Conservation (phyloP, 2,797 vertebrate species). For the Hypotaenidia okinawae region DNA sequence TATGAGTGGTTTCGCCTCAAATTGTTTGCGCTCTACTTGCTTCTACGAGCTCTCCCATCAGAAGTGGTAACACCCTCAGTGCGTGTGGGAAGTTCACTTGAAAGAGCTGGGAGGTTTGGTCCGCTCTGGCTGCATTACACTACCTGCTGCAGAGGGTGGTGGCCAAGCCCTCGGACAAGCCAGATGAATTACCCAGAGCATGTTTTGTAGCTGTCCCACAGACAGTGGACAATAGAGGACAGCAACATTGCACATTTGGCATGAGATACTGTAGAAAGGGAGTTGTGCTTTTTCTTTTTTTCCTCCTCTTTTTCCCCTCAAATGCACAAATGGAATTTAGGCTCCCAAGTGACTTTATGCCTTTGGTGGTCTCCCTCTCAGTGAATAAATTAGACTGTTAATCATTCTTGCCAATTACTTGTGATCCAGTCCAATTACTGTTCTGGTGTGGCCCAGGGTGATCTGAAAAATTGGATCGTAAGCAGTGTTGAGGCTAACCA, state of each 20-base stretch:
- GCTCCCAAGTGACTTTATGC: neutral
- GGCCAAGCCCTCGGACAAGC: neutral
- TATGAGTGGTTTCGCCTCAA: neutral
- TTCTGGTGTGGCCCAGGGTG: constrained; percentile 34
- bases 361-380: constrained; percentile 6
- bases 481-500: constrained; percentile 43
- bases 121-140: neutral
- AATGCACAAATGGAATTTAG: neutral
- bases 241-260: neutral
- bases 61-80: constrained; percentile 31
- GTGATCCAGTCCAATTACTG: constrained; percentile 2
- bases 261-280: neutral
- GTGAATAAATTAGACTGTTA: constrained; percentile 44
- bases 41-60: neutral
- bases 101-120: constrained; percentile 4
- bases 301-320: neutral
- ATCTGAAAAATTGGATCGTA: constrained; percentile 21
- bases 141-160: neutral
- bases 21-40: constrained; percentile 17
- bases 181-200: neutral
- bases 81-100: neutral
- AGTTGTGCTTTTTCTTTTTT: neutral
- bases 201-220: constrained; percentile 36
- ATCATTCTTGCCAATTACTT: constrained; percentile 39
- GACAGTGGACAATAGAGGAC: constrained; percentile 27